Conservation (phyloP, 1,140 invertebrate genomes). For the Zaprionus ghesquierei region DNA sequence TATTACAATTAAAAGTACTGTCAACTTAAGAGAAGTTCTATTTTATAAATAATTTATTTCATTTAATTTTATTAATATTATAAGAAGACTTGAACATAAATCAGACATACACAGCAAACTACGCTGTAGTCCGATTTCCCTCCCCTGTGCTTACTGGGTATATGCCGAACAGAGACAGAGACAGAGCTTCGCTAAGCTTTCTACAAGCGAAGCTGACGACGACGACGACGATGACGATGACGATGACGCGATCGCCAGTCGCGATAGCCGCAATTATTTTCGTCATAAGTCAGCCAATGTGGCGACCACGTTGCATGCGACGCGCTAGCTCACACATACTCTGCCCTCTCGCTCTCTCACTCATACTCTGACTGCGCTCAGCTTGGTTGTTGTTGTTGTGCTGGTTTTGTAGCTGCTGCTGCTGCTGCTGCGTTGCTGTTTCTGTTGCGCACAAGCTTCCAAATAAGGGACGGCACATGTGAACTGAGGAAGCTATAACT, state of each 20-base stretch:
- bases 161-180: slow-evolving; percentile 3
- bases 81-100: too few species aligned
- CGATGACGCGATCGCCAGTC: slow-evolving; percentile 76
- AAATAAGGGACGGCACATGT: slow-evolving; percentile 83
- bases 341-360: slow-evolving; percentile 1
- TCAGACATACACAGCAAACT: too few species aligned
- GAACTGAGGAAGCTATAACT: slow-evolving; percentile 82
- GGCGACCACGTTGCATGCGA: slow-evolving; percentile 56
- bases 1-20: too few species aligned
- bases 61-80: too few species aligned
- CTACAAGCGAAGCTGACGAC: slow-evolving; percentile 38
- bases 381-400: slow-evolving; percentile 24
- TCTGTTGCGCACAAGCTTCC: slow-evolving; percentile 74
- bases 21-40: too few species aligned
- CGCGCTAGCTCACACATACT: slow-evolving; percentile 11
- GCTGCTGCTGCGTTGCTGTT: slow-evolving; percentile 4
- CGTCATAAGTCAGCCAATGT: slow-evolving; percentile 80
- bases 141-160: neutral
- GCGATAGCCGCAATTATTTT: slow-evolving; percentile 77
- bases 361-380: slow-evolving; percentile 24
- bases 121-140: too few species aligned
- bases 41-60: too few species aligned
- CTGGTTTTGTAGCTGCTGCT: slow-evolving; percentile 29
- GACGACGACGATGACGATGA: slow-evolving; percentile 54
- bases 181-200: slow-evolving; percentile 52